Conservation (phyloP, 2,888 invertebrate species). For the Timandra comae region DNA sequence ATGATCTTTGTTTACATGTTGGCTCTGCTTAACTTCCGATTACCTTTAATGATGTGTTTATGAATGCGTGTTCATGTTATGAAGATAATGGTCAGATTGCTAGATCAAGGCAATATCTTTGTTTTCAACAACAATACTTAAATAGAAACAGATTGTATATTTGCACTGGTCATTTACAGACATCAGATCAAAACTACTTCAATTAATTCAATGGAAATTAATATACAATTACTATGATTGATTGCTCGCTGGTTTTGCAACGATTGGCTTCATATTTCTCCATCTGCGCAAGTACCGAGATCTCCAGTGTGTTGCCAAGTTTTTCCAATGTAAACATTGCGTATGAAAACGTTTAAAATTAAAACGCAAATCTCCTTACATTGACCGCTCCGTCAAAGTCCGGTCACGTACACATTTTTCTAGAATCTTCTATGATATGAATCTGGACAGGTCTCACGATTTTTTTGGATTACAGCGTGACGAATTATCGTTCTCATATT, state of each 20-base stretch:
- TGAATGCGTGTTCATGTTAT: no score
- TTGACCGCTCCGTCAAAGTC: conserved; percentile 31
- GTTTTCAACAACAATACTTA: no score
- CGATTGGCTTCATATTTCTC: neutral
- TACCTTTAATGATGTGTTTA: conserved; percentile 11
- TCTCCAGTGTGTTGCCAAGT: conserved; percentile 30
- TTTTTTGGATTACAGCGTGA: conserved; percentile 43
- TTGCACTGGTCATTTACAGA: no score
- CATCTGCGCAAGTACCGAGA: conserved; percentile 6
- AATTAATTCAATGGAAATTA: no score
- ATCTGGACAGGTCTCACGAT: conserved; percentile 34
- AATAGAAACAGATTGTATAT: no score
- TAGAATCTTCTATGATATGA: conserved; percentile 40
- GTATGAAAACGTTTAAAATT: conserved; percentile 29
- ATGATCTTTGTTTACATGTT: conserved; percentile 30
- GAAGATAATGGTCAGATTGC: no score
- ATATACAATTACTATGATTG: no score
- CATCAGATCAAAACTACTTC: no score
- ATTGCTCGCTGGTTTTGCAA: no score
- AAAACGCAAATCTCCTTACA: conserved; percentile 18
- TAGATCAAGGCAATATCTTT: no score
- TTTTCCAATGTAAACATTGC: conserved; percentile 32
- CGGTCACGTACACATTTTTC: conserved; percentile 37
- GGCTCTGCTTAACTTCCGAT: conserved; percentile 22
- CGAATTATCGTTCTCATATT: conserved; percentile 35